Evolutionary conservation across 2,888 invertebrate species (phyloP), one percentile per base, ranked within the genome.

Genomic region (Apantesis nais): DNA sequence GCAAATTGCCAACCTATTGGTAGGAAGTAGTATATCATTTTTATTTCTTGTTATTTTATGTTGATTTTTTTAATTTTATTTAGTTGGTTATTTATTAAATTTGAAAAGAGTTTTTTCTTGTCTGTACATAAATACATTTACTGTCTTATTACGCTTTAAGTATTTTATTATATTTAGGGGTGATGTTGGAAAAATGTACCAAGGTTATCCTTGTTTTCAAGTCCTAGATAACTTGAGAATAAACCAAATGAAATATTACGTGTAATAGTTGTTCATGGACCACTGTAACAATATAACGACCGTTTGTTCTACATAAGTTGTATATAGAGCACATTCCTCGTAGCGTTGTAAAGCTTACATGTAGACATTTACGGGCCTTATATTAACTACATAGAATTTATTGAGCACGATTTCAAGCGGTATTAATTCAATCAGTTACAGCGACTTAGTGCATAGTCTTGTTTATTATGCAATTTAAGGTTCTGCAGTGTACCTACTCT

Each of bases 1-100:
- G 81, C 77, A 79, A 81, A 81, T 77, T 79, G 62, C 75, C 60
- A 68, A 67, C 64, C 58, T 70, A 74, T 79, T 72, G 73, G 78
- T 77, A 68, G 63, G 67, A 72, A 67, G 72, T 74, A 71, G 77
- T 73, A 77, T 52, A n/a, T 2, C n/a, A 9, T 48, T 48, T 48
- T 22, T 22, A 9, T 58, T 58, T 58, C 29, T 29, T 29, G 12
- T 7, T 7, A 29, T 16, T 58, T 58, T 7, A 12, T 25, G 44
- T 55, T 48, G 0, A 16, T 22, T 22, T 9, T n/a, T 2, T n/a
- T 48, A 0, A 22, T 48, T 48, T 22, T n/a, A 22, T n/a, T 52
- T 3, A n/a, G n/a, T 52, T n/a, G n/a, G 52, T 52, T n/a, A 52
- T n/a, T n/a, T 52, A 52, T 0, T 52, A 12, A n/a, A 1, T 0